phyloP scores from a whole-genome alignment of 1,140 invertebrate genomes.

The Lordiphosa mommai region DNA sequence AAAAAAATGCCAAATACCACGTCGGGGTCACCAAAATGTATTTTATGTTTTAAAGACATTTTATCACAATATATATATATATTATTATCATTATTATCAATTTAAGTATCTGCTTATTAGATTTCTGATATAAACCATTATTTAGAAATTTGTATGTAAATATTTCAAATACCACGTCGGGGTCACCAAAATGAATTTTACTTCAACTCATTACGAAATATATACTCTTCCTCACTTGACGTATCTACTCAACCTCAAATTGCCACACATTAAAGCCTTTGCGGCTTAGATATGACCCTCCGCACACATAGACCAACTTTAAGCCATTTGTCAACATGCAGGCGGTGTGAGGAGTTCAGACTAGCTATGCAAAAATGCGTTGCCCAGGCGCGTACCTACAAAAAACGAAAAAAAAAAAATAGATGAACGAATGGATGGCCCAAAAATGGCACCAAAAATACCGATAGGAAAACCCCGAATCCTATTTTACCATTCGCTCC shows the following conservation, averaged over 20 bases:
- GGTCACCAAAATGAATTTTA: too few relatives aligned
- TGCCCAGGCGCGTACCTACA: slow-evolving; percentile 25
- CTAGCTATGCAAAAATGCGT: slow-evolving; percentile 51
- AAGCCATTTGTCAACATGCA: slow-evolving; percentile 61
- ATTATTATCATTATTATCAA: too few relatives aligned
- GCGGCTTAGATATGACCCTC: slow-evolving; percentile 15
- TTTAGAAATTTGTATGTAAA: too few relatives aligned
- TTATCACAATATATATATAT: too few relatives aligned
- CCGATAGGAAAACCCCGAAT: slow-evolving; percentile 23
- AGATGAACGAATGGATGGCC: slow-evolving; percentile 25
- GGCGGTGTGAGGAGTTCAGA: slow-evolving; percentile 2
- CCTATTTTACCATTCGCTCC: slow-evolving; percentile 20
- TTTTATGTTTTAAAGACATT: slow-evolving; percentile 3
- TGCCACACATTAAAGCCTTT: slow-evolving; percentile 41
- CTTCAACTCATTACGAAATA: too few relatives aligned
- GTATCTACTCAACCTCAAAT: slow-evolving; percentile 10
- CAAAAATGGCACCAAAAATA: slow-evolving; percentile 48
- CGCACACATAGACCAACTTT: slow-evolving; percentile 26
- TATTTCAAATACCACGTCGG: too few relatives aligned
- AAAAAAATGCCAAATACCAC: too few relatives aligned
- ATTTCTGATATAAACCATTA: too few relatives aligned
- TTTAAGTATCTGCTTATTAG: too few relatives aligned
- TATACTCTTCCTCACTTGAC: neutral
- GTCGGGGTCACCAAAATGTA: slow-evolving; percentile 1
- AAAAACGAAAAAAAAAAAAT: slow-evolving; percentile 7